phyloP scores from a whole-genome alignment of 2,888 invertebrate species.

The Nasonovia ribisnigri region DNA sequence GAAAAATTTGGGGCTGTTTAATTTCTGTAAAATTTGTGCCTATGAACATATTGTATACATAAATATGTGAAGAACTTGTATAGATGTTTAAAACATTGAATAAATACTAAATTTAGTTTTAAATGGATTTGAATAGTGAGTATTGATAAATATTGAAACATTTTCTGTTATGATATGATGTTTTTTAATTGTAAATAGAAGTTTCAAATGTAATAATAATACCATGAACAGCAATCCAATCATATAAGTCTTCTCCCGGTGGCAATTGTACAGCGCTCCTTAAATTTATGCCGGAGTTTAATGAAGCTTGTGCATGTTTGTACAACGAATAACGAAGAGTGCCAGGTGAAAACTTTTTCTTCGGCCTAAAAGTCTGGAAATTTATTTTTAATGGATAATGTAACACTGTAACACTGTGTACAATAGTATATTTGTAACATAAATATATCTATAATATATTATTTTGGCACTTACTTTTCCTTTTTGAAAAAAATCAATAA shows the following conservation, averaged over 20 bases:
- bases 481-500: slow-evolving; percentile 83
- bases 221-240: slow-evolving; percentile 96
- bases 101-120: neutral
- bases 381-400: neutral
- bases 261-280: slow-evolving; percentile 85
- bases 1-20: neutral
- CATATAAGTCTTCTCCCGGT: slow-evolving; percentile 85
- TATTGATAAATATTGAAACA: neutral
- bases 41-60: neutral
- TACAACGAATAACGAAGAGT: slow-evolving; percentile 88
- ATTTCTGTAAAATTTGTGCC: neutral
- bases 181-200: neutral
- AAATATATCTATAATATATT: neutral
- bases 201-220: slow-evolving; percentile 66
- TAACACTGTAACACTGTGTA: neutral
- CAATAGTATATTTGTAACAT: neutral
- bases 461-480: slow-evolving; percentile 75
- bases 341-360: slow-evolving; percentile 88
- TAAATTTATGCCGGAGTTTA: slow-evolving; percentile 90
- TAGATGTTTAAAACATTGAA: neutral
- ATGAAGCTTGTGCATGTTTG: slow-evolving; percentile 90
- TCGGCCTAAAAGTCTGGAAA: slow-evolving; percentile 88
- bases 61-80: neutral
- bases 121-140: neutral
- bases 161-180: neutral